A percentile compares a stretch with the other conserved stretches of the same genome.
Conservation (phyloP, 1,140 invertebrate genomes). For the Drosophila chauvacae region DNA sequence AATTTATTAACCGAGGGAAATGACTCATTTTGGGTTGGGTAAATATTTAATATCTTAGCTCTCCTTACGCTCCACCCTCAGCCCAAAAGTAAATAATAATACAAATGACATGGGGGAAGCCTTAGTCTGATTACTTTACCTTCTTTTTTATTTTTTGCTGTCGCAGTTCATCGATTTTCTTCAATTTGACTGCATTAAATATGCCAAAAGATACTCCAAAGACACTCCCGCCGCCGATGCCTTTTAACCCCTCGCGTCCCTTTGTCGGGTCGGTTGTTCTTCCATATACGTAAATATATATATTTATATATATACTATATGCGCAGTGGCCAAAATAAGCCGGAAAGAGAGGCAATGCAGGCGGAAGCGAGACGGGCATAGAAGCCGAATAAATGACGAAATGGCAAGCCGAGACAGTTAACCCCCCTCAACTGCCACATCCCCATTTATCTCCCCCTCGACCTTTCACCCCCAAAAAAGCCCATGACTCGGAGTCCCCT, state of each 20-base stretch:
- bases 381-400: slow-evolving; percentile 57
- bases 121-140: slow-evolving; percentile 23
- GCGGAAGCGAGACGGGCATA: slow-evolving; percentile 23
- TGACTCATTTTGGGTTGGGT: slow-evolving; percentile 21
- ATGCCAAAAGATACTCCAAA: slow-evolving; percentile 38
- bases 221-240: slow-evolving; percentile 4
- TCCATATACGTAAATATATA: background rate
- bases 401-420: slow-evolving; percentile 47
- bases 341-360: slow-evolving; percentile 21
- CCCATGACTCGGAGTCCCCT: background rate
- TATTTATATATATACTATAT: background rate
- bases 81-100: background rate
- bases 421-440: background rate
- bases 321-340: slow-evolving; percentile 36
- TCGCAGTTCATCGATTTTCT: slow-evolving; percentile 64
- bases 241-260: background rate
- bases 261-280: background rate
- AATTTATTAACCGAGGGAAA: slow-evolving; percentile 4
- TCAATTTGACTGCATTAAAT: slow-evolving; percentile 54
- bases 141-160: slow-evolving; percentile 18
- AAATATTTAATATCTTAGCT: slow-evolving; percentile 1
- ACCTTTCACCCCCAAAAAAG: slow-evolving; percentile 15
- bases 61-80: slow-evolving; percentile 12
- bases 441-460: slow-evolving; percentile 6
- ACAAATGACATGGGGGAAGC: slow-evolving; percentile 37